These are phyloP conservation scores for Cheilosia urbana DNA, from an alignment of 2,888 invertebrate species.

Conservation along the genomic window DNA sequence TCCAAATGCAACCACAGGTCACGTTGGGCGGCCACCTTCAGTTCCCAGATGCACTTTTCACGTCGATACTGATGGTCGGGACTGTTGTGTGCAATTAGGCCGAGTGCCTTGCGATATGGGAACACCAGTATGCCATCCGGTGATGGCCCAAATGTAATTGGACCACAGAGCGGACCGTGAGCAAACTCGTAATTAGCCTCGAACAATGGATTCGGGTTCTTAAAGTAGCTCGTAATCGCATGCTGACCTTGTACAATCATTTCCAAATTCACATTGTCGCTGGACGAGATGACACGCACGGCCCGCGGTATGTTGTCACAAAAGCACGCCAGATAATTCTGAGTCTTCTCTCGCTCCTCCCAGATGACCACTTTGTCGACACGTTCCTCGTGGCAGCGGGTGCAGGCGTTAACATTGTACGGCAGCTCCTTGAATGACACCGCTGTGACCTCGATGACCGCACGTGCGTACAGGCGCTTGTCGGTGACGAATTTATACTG, in stretches of 20 bases:
- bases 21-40: constrained; percentile 91
- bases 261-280: constrained; percentile 92
- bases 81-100: constrained; percentile 82
- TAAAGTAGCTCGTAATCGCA: constrained; percentile 94
- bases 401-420: constrained; percentile 91
- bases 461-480: constrained; percentile 91
- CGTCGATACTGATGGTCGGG: constrained; percentile 82
- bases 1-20: constrained; percentile 95
- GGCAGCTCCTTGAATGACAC: constrained; percentile 94
- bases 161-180: constrained; percentile 94
- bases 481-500: constrained; percentile 93
- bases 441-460: constrained; percentile 89
- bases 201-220: constrained; percentile 92
- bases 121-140: constrained; percentile 95
- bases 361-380: constrained; percentile 93
- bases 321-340: constrained; percentile 89
- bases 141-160: constrained; percentile 90
- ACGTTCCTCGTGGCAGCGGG: constrained; percentile 93
- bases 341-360: constrained; percentile 89
- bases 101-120: constrained; percentile 92
- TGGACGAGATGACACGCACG: constrained; percentile 89
- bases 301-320: constrained; percentile 88
- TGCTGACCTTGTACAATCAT: constrained; percentile 93
- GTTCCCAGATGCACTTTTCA: constrained; percentile 92
- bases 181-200: constrained; percentile 95